Conservation (phyloP, 2,888 invertebrate species). For the Dicycla oo region DNA sequence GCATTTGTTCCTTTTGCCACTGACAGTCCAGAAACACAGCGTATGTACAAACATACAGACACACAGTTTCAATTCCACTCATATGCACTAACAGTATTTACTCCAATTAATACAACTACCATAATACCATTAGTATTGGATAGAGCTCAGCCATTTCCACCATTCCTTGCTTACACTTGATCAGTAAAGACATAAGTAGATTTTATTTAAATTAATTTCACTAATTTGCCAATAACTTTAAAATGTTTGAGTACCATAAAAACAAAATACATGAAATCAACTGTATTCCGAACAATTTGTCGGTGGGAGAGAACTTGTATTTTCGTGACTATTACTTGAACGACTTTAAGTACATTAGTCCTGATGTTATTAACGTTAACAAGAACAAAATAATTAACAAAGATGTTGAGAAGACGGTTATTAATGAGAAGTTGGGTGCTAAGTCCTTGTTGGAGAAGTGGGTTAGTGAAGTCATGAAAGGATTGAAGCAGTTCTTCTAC, state of each 20-base stretch:
- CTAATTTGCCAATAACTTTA: conserved; percentile 10
- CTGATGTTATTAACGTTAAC: conserved; percentile 70
- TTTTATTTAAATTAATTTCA: conserved; percentile 4
- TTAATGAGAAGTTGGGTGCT: conserved; percentile 42
- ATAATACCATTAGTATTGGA: conserved; percentile 40
- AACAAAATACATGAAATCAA: conserved; percentile 62
- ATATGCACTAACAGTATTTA: conserved; percentile 40
- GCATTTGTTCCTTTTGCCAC: not conserved
- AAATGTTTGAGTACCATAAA: conserved; percentile 65
- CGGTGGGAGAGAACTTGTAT: conserved; percentile 70
- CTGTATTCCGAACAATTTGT: conserved; percentile 59
- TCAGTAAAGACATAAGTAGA: conserved; percentile 27
- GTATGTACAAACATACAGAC: conserved; percentile 26
- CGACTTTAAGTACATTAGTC: conserved; percentile 83
- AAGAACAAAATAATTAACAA: conserved; percentile 55
- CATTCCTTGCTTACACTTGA: conserved; percentile 41
- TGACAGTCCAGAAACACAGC: not conserved
- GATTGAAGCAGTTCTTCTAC: conserved; percentile 84
- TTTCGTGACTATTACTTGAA: conserved; percentile 82
- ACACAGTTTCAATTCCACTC: not conserved
- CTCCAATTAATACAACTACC: conserved; percentile 54
- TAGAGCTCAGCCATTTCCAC: conserved; percentile 25
- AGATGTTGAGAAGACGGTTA: conserved; percentile 51
- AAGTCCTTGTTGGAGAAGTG: conserved; percentile 75
- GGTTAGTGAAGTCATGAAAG: conserved; percentile 79